These are phyloP conservation scores for Ondatra zibethicus DNA, from an alignment of 2,113 vertebrate species.

Conservation along the genomic window DNA sequence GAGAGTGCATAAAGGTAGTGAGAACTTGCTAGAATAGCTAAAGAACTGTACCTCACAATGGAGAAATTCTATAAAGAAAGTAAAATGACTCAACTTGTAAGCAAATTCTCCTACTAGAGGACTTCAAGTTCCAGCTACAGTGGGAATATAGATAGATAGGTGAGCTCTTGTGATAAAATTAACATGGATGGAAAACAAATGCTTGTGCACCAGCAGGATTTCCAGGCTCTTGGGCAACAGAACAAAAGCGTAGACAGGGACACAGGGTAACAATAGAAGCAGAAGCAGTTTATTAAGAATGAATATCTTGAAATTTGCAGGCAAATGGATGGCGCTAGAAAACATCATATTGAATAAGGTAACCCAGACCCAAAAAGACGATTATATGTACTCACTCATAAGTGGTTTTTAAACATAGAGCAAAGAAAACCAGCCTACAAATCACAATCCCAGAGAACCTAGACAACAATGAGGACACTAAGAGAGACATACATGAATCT, in stretches of 20 bases:
- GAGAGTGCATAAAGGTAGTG: background rate
- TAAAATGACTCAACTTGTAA: slow-evolving; percentile 31
- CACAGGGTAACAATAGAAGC: background rate
- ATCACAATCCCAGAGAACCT: too few species aligned
- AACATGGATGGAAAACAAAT: background rate
- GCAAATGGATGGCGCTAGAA: too few species aligned
- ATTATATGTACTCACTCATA: too few species aligned
- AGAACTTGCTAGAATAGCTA: background rate
- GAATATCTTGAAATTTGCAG: background rate
- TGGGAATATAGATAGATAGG: slow-evolving; percentile 22
- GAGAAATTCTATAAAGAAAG: slow-evolving; percentile 37
- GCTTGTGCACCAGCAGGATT: background rate
- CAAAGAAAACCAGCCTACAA: too few species aligned
- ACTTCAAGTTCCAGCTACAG: slow-evolving; percentile 11
- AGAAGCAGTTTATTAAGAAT: background rate
- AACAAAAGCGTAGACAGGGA: background rate
- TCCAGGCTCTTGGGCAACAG: background rate
- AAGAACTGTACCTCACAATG: background rate
- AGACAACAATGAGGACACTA: too few species aligned
- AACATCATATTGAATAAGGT: too few species aligned
- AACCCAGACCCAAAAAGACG: too few species aligned
- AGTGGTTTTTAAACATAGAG: too few species aligned
- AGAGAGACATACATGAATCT: too few species aligned
- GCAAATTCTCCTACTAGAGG: background rate
- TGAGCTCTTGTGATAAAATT: background rate